A percentile compares a stretch with the other conserved stretches of the same genome.
phyloP scores from a whole-genome alignment of 2,888 invertebrate genomes.

The Nomada hirtipes region DNA sequence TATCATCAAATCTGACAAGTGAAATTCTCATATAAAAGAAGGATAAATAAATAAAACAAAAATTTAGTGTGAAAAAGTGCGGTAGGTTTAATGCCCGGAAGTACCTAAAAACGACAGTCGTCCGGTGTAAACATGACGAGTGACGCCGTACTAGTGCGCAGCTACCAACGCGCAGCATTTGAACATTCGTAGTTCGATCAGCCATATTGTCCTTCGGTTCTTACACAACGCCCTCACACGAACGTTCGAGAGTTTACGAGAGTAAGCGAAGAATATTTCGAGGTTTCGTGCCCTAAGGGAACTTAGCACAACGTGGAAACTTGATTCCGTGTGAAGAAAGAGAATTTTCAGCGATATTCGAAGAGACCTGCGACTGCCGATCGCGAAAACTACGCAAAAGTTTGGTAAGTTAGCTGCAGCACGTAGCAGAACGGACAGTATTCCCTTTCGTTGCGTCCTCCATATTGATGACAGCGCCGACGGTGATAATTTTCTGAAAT shows the following conservation, averaged over 20 bases:
- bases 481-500: conserved; percentile 89
- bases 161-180: conserved; percentile 78
- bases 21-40: not conserved
- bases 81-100: conserved; percentile 57
- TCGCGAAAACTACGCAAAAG: conserved; percentile 39
- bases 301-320: conserved; percentile 39
- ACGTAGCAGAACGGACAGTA: conserved; percentile 70
- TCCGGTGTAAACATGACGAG: conserved; percentile 72
- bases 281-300: conserved; percentile 39
- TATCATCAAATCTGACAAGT: not conserved
- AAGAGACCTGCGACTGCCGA: conserved; percentile 45
- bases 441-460: conserved; percentile 80
- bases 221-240: conserved; percentile 87
- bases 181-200: conserved; percentile 78
- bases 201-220: conserved; percentile 84
- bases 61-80: conserved; percentile 10
- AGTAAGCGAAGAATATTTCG: conserved; percentile 76
- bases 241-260: conserved; percentile 85
- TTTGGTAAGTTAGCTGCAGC: conserved; percentile 64
- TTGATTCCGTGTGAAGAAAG: conserved; percentile 37
- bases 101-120: conserved; percentile 61
- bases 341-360: conserved; percentile 53
- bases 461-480: conserved; percentile 89
- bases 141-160: conserved; percentile 72
- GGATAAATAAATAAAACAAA: not conserved